Base-by-base conservation (phyloP, 2,888 invertebrate species). In the Drosophila stalkeri region DNA sequence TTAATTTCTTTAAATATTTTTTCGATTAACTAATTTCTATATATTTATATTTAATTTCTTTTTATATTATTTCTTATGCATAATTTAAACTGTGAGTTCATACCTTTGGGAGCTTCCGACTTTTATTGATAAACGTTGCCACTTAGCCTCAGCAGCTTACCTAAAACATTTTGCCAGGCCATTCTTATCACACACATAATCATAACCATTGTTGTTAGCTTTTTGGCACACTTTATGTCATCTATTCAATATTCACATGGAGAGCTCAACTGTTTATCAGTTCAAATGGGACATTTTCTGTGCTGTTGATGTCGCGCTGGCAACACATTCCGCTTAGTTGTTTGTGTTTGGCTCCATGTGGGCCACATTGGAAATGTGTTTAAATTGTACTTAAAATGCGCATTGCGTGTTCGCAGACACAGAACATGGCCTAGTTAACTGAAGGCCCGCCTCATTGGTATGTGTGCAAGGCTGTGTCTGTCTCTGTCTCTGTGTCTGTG, bases 361-460 rank as follows among this genome's bases (percentile, higher is more conserved):
- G 61, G 47, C 51, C 55, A 55, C 64, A 69, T 67, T 63, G 70
- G 63, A 70, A 56, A 65, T 77, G 66, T 56, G 59, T 67, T 69
- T 67, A 73, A 83, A 72, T 69, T 86, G 66, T 78, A 52, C 79
- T 86, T 86, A 72, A 86, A 83, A 84, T 83, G 61, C 81, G 78
- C 54, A 73, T 44, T 72, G 81, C 81, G 84, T 83, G 76, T 64
- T 55, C 18, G 27, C 70, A 61, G 31, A 60, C 69, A 61, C 56
- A 41, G 47, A 61, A 56, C n/a, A 60, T 55, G 35, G 71, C 63
- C 49, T 72, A 77, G 72, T 66, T 65, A 65, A 55, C 59, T 14
- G 52, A 51, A 46, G 27, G 43, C 66, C n/a, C 57, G 46, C 23
- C 69, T 83, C 79, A 89, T 84, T 86, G 79, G 79, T 83, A 89